phyloP scores from a whole-genome alignment of 2,888 invertebrate genomes.

The Cyclophora albipunctata region DNA sequence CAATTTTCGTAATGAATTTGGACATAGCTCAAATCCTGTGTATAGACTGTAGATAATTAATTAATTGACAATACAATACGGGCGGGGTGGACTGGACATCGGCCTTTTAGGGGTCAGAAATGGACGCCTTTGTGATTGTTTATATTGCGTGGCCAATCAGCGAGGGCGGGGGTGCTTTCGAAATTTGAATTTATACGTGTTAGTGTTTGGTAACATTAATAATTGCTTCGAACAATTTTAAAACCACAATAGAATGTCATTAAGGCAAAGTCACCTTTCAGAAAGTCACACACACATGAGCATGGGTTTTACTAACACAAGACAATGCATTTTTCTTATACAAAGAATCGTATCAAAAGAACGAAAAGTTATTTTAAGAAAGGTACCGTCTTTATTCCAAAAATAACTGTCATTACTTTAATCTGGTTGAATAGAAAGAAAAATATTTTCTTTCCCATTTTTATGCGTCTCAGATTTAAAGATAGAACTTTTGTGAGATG shows the following conservation, averaged over 20 bases:
- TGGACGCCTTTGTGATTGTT: slow-evolving; percentile 24
- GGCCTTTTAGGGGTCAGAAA: slow-evolving; percentile 4
- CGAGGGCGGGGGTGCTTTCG: slow-evolving; percentile 30
- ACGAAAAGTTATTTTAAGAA: too few species aligned
- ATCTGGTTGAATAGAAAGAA: too few species aligned
- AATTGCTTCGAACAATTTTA: slow-evolving; percentile 6
- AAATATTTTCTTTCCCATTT: too few species aligned
- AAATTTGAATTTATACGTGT: slow-evolving; percentile 20
- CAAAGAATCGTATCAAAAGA: too few species aligned
- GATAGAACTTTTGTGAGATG: slow-evolving; percentile 24
- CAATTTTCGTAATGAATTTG: slow-evolving; percentile 57
- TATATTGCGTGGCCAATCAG: slow-evolving; percentile 47
- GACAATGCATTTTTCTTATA: too few species aligned
- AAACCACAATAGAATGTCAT: slow-evolving; percentile 1
- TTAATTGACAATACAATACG: slow-evolving; percentile 58
- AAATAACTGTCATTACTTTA: too few species aligned
- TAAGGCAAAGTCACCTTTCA: too few species aligned
- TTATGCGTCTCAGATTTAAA: slow-evolving; percentile 9
- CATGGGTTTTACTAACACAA: too few species aligned
- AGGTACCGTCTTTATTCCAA: too few species aligned
- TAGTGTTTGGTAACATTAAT: not conserved
- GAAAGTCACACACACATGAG: too few species aligned
- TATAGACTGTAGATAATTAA: slow-evolving; percentile 55
- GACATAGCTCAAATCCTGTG: slow-evolving; percentile 34
- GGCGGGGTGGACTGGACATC: slow-evolving; percentile 13